These are phyloP conservation scores for Augochlora pura DNA, from an alignment of 1,140 invertebrate species.

Conservation along the genomic window DNA sequence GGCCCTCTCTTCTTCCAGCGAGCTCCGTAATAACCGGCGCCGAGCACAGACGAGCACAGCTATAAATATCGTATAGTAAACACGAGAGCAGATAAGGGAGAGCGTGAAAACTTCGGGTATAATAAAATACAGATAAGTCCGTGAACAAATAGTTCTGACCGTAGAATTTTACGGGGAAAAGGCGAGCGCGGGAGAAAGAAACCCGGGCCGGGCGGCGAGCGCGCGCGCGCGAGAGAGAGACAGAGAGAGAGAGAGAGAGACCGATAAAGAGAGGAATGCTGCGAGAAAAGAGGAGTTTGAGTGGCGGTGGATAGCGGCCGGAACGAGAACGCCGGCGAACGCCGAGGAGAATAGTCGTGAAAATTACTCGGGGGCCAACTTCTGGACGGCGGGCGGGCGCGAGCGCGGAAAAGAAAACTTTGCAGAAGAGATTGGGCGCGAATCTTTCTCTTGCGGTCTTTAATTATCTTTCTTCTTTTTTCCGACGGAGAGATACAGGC, in stretches of 20 bases:
- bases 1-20: conserved; percentile 37
- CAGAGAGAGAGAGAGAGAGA: too few species aligned
- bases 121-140: conserved; percentile 69
- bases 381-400: neutral
- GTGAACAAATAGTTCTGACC: conserved; percentile 64
- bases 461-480: conserved; percentile 45
- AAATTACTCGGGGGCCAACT: conserved; percentile 56
- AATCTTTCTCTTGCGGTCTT: conserved; percentile 28
- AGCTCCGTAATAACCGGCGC: conserved; percentile 63
- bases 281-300: neutral
- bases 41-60: conserved; percentile 55
- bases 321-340: conserved; percentile 1
- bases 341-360: conserved; percentile 57
- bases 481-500: neutral
- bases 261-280: conserved; percentile 9
- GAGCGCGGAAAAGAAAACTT: neutral
- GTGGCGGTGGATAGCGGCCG: neutral
- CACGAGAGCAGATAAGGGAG: conserved; percentile 63
- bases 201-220: neutral
- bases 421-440: conserved; percentile 5
- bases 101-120: conserved; percentile 67
- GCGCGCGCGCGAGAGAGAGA: too few species aligned
- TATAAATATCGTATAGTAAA: conserved; percentile 70
- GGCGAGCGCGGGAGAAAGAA: neutral
- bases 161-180: conserved; percentile 52